These are phyloP conservation scores for Acholoe squamosa DNA, from an alignment of 2,888 invertebrate species.

Conservation along the genomic window DNA sequence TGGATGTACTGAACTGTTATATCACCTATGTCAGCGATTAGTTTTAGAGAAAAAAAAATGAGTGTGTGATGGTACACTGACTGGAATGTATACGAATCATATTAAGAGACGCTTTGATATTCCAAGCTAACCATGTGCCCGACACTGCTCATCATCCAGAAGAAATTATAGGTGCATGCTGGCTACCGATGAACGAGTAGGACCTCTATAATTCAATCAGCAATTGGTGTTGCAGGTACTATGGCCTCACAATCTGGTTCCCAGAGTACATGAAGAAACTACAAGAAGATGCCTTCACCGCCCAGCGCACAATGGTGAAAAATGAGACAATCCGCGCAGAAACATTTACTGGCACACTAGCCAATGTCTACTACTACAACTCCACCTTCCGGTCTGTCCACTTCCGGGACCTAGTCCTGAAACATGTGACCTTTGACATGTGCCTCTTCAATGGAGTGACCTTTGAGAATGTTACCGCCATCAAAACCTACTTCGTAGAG, in stretches of 20 bases:
- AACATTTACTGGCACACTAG: conserved; percentile 38
- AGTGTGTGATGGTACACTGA: too few relatives aligned
- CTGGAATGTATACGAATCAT: too few relatives aligned
- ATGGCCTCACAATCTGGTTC: conserved; percentile 68
- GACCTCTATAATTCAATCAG: neutral
- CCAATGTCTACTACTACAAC: conserved; percentile 64
- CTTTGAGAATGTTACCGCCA: conserved; percentile 65
- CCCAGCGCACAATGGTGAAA: conserved; percentile 25
- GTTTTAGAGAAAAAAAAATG: too few relatives aligned
- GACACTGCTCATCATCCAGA: too few relatives aligned
- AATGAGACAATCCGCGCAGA: conserved; percentile 11
- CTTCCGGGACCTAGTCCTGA: conserved; percentile 65
- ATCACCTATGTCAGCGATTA: too few relatives aligned
- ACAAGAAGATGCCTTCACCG: conserved; percentile 64
- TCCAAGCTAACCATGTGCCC: too few relatives aligned
- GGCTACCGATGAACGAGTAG: too few relatives aligned
- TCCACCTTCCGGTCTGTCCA: conserved; percentile 63
- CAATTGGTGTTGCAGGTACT: conserved; percentile 62
- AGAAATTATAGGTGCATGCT: too few relatives aligned
- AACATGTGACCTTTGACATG: conserved; percentile 66
- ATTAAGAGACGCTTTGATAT: too few relatives aligned
- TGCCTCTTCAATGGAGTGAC: conserved; percentile 63
- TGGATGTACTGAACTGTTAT: too few relatives aligned
- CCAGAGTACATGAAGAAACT: conserved; percentile 68
- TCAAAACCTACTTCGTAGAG: conserved; percentile 65